Base-by-base conservation (phyloP, 2,113 vertebrate species). In the Gallinago media region DNA sequence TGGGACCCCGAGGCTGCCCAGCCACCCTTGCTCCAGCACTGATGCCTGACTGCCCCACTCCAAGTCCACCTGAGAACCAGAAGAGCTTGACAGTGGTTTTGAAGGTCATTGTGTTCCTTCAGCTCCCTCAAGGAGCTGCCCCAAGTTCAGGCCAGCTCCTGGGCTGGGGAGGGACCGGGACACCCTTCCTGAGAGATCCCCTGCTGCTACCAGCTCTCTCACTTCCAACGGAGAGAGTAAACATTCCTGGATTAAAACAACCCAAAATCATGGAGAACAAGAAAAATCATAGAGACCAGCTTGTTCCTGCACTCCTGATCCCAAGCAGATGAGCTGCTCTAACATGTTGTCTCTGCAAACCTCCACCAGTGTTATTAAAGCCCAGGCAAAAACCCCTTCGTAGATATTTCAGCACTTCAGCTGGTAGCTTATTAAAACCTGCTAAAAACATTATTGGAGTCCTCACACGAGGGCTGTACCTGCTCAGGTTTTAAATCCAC, bases 11-110 rank as follows among this genome's bases (percentile, higher is more conserved):
- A 0, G 25, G 50, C 67, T 21, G 2, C 47, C 36, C 81, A 31
- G 38, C 8, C 32, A 22, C 20, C 7, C n/a, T 5, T 2, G 2
- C 54, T 32, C 42, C 42, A 2, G 27, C 14, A 0, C 20, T 13
- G 32, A 52, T 15, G 36, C 54, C 54, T 2, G 0, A 26, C 63
- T 9, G 46, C 31, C 54, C 32, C 14, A 17, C 20, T 4, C 46
- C 32, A 32, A 38, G 55, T 27, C 32, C 7, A 3, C 5, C 25
- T 7, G 3, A 15, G 27, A 42, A n/a, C 1, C 36, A 10, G 9
- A 17, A 54, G 27, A n/a, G 22, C n/a, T 27, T 12, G 6, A 25
- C 3, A 2, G 34, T 8, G 12, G 4, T 12, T n/a, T 27, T 63
- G 27, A 38, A 47, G 47, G 40, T 5, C 18, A 16, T 4, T 32